Evolutionary conservation across 2,797 vertebrate species (phyloP).

Genomic region (Melanotaenia trifasciata): DNA sequence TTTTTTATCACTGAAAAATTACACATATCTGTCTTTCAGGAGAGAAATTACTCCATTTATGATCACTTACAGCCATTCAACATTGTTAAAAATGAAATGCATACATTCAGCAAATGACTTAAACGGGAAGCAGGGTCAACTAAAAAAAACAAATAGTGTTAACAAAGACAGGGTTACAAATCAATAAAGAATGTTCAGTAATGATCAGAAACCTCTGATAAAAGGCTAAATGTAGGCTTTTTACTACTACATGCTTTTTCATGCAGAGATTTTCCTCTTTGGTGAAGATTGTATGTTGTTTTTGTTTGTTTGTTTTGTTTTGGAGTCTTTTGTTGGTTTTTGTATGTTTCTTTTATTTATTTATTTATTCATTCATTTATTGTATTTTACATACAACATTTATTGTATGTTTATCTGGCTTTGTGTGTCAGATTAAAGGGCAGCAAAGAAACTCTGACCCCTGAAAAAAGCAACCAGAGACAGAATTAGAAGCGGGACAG

Average conservation of each 20-base stretch:
- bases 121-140: not conserved
- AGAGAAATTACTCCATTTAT: not conserved
- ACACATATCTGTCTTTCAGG: no score
- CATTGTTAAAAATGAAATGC: not conserved
- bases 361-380: no score
- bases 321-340: no score
- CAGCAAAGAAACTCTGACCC: constrained; percentile 36
- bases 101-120: not conserved
- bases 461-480: constrained; percentile 30
- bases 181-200: no score
- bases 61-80: not conserved
- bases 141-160: not conserved
- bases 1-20: not conserved
- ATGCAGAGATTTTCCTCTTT: constrained; percentile 6
- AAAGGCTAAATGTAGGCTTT: not conserved
- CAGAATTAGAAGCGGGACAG: constrained; percentile 29
- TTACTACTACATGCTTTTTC: not conserved
- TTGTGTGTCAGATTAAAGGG: constrained; percentile 31
- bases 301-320: no score
- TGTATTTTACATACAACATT: no score
- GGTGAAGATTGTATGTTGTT: constrained; percentile 10
- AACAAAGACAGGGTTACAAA: not conserved
- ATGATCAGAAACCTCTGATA: not conserved
- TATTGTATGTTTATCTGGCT: constrained; percentile 7
- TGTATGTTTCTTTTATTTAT: no score